Conservation (phyloP, 2,797 vertebrate species). For the Rousettus madagascariensis region DNA sequence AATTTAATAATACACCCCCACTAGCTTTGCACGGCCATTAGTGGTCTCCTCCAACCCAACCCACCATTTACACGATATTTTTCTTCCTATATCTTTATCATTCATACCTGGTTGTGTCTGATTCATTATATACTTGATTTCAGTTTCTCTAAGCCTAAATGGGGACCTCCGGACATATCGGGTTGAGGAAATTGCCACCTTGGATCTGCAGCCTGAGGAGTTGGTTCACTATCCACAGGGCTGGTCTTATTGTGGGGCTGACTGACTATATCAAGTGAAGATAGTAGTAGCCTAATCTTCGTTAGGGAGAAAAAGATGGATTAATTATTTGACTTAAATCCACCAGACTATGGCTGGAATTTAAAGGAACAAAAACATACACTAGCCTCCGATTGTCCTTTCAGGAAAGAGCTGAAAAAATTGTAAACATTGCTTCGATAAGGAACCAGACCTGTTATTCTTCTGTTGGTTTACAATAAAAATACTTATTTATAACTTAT, state of each 20-base stretch:
- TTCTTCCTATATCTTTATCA: background rate
- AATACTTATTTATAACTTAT: constrained; percentile 39
- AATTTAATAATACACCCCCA: background rate
- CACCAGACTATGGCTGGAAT: constrained; percentile 49
- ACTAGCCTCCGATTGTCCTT: constrained; percentile 55
- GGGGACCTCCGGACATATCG: constrained; percentile 18
- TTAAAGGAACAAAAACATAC: constrained; percentile 66
- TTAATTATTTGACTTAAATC: constrained; percentile 39
- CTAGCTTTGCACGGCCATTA: background rate
- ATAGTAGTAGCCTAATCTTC: constrained; percentile 64
- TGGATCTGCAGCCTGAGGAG: background rate
- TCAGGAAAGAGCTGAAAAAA: constrained; percentile 55
- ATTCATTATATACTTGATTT: constrained; percentile 14
- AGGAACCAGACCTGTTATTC: constrained; percentile 30
- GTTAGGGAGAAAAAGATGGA: background rate
- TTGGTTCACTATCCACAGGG: background rate
- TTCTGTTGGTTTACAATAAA: constrained; percentile 64
- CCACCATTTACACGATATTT: background rate
- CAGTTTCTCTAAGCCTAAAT: background rate
- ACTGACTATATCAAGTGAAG: constrained; percentile 51
- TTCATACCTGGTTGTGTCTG: background rate
- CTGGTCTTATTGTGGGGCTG: background rate
- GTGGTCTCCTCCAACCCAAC: background rate
- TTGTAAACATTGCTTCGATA: constrained; percentile 66
- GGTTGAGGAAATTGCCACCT: constrained; percentile 30